These are phyloP conservation scores for Zosterops hypoxanthus DNA, from an alignment of 2,113 vertebrate species.

Conservation along the genomic window DNA sequence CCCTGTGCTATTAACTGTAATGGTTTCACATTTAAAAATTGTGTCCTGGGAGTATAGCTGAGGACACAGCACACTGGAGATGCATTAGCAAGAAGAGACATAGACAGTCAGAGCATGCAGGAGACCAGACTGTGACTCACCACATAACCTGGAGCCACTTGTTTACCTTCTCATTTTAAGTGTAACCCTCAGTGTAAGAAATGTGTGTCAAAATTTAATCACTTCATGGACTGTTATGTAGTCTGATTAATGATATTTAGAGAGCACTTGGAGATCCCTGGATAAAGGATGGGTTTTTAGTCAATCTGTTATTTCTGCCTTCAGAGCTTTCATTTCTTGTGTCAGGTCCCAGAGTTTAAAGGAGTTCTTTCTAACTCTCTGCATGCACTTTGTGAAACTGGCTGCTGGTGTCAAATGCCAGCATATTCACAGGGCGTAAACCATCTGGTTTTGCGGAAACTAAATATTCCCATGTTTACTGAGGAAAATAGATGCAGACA, in stretches of 20 bases:
- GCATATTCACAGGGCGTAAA: neutral
- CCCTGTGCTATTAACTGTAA: neutral
- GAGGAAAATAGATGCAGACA: slow-evolving; percentile 38
- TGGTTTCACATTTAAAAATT: neutral
- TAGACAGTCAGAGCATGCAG: neutral
- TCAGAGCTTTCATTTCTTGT: neutral
- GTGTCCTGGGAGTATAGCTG: neutral
- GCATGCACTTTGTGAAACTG: neutral
- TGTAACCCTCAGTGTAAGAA: neutral
- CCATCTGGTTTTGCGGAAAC: slow-evolving; percentile 49
- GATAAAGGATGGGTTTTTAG: neutral
- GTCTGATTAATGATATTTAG: neutral
- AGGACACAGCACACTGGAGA: neutral
- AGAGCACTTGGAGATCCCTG: neutral
- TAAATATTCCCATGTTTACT: slow-evolving; percentile 40
- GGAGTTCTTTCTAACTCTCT: neutral
- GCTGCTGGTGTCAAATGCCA: slow-evolving; percentile 49
- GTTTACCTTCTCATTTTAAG: neutral
- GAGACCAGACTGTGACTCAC: neutral
- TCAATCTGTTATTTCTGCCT: neutral
- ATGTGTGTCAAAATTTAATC: neutral
- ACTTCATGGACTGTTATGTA: neutral
- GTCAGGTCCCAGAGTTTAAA: neutral
- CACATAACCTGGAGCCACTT: neutral
- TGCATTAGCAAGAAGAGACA: neutral